Evolutionary conservation across 2,888 invertebrate genomes (phyloP), one percentile per base, ranked within the genome.

Genomic region (Stenolophus ochropezus): DNA sequence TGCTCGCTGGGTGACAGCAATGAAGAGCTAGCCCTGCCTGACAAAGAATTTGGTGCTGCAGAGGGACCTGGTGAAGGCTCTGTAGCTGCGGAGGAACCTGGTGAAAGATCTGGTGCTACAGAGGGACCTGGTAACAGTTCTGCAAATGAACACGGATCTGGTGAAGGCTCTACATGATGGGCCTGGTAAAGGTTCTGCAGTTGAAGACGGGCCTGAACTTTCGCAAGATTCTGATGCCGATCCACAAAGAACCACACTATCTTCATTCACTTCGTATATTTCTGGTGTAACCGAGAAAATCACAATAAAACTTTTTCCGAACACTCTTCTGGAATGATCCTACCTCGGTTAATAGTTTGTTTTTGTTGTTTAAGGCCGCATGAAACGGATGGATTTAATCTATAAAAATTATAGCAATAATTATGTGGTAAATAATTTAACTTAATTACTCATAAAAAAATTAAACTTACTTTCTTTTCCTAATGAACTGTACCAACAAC

Each of bases 381-480:
- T n/a, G n/a, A n/a, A n/a, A 4, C 20, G 0, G 56, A 21, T 20
- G 4, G 11, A 4, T 11, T 3, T 20, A 4, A 18, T 21, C 56
- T 8, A 2, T 18, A 6, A 56, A n/a, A n/a, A n/a, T n/a, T n/a
- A n/a, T n/a, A n/a, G n/a, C n/a, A n/a, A n/a, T n/a, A n/a, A n/a
- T n/a, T n/a, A n/a, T n/a, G n/a, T n/a, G 2, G 21, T 11, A 61
- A 61, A 23, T 1, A 61, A 61, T 11, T 25, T 23, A 8, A 8
- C 33, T 8, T 33, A n/a, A n/a, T n/a, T n/a, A n/a, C n/a, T n/a
- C n/a, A n/a, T n/a, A n/a, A n/a, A n/a, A n/a, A n/a, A n/a, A n/a
- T n/a, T n/a, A n/a, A n/a, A 61, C 25, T 23, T n/a, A 61, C 61
- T 61, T 61, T 25, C 25, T 61, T 61, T 61, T 61, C n/a, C 61